Conservation (phyloP, 2,888 invertebrate species). For the Fragum whitleyi region DNA sequence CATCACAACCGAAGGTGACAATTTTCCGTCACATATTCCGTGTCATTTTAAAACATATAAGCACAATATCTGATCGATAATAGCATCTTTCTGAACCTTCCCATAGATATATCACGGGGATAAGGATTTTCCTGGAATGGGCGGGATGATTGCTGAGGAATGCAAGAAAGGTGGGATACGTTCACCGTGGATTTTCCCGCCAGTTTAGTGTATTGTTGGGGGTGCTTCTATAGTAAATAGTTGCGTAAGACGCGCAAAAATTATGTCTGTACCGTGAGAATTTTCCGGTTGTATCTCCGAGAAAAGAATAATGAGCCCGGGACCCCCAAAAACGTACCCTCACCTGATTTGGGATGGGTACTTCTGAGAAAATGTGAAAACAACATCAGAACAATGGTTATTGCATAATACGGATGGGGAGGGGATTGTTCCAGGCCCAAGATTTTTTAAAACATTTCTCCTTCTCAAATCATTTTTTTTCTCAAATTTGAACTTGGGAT, state of each 20-base stretch:
- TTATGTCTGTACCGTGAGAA: constrained; percentile 8
- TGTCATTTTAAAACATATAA: no score
- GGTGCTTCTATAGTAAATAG: constrained; percentile 28
- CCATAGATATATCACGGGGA: not conserved
- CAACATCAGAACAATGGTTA: not conserved
- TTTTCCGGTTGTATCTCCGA: not conserved
- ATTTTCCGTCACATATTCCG: no score
- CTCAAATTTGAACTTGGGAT: no score
- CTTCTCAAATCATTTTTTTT: no score
- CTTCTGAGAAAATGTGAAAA: not conserved
- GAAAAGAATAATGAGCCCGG: constrained; percentile 23
- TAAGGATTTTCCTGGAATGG: not conserved
- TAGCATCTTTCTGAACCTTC: no score
- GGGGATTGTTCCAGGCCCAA: no score
- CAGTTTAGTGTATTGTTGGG: constrained; percentile 12
- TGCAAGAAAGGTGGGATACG: constrained; percentile 15
- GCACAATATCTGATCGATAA: no score
- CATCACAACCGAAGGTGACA: no score
- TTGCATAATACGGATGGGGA: no score
- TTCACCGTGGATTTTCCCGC: constrained; percentile 10
- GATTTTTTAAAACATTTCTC: no score
- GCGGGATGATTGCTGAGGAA: not conserved
- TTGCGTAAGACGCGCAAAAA: constrained; percentile 29
- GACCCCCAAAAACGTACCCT: constrained; percentile 13
- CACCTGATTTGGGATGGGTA: not conserved